Percentiles rank a stretch among this genome's conserved stretches.
phyloP scores from a whole-genome alignment of 2,888 invertebrate genomes.

The Drosophila falleni region DNA sequence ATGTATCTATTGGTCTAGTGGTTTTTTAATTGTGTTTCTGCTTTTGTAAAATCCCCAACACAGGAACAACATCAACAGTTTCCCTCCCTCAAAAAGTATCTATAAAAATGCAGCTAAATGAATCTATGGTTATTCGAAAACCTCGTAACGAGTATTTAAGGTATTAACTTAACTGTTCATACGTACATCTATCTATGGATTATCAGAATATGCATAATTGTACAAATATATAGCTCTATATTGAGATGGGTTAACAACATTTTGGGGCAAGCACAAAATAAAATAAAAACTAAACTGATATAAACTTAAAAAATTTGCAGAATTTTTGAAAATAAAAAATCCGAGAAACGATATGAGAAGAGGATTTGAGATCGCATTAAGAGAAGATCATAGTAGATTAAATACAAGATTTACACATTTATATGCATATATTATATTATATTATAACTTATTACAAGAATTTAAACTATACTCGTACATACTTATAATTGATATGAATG shows the following conservation, averaged over 20 bases:
- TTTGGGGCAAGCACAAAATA: constrained; percentile 15
- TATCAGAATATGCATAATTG: constrained; percentile 4
- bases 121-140: constrained; percentile 9
- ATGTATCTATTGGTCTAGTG: constrained; percentile 37
- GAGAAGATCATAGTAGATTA: constrained; percentile 30
- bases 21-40: constrained; percentile 38
- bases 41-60: constrained; percentile 23
- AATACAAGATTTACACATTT: constrained; percentile 44
- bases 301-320: constrained; percentile 7
- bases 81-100: constrained; percentile 2
- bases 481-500: constrained; percentile 63
- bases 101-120: constrained; percentile 27
- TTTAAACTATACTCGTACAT: constrained; percentile 54
- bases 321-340: constrained; percentile 9
- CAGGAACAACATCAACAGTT: constrained; percentile 7
- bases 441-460: constrained; percentile 52
- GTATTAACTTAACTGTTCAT: constrained; percentile 32
- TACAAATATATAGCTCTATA: constrained; percentile 23
- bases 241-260: constrained; percentile 10
- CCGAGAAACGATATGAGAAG: neutral
- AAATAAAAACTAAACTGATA: constrained; percentile 1
- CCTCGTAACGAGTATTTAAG: constrained; percentile 18
- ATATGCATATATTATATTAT: constrained; percentile 62
- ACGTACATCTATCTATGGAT: constrained; percentile 17
- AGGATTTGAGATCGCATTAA: constrained; percentile 33